phyloP scores from a whole-genome alignment of 2,113 vertebrate species.

The Dolichallabes microphthalmus region DNA sequence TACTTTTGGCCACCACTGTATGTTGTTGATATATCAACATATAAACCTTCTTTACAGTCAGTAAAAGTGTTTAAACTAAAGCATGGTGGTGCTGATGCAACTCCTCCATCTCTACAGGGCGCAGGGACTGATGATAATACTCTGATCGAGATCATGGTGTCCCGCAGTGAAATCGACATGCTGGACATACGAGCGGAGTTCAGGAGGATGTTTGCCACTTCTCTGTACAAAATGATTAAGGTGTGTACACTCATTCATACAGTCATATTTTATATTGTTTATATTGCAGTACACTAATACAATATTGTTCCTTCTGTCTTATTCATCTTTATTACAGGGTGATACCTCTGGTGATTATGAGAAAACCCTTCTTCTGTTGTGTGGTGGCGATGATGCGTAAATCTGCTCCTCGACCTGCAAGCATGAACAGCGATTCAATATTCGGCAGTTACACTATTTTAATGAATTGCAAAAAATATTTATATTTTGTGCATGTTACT shows the following conservation, averaged over 20 bases:
- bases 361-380: constrained; percentile 84
- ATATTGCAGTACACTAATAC: not conserved
- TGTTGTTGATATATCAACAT: no score
- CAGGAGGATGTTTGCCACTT: constrained; percentile 82
- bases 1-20: no score
- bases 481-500: not conserved
- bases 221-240: constrained; percentile 75
- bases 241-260: constrained; percentile 43
- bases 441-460: not conserved
- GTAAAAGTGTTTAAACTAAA: no score
- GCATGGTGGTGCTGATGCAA: not conserved
- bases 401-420: not conserved
- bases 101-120: constrained; percentile 71
- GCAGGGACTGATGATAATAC: constrained; percentile 87
- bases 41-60: no score
- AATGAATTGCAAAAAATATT: not conserved
- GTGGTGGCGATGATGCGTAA: constrained; percentile 87
- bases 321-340: constrained; percentile 65
- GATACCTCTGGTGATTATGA: constrained; percentile 88
- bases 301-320: not conserved
- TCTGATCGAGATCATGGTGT: constrained; percentile 86
- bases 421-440: not conserved
- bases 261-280: not conserved
- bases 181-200: constrained; percentile 83
- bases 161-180: constrained; percentile 88